Evolutionary conservation across 2,797 vertebrate genomes (phyloP).

Genomic region (Cichlasoma orientale): DNA sequence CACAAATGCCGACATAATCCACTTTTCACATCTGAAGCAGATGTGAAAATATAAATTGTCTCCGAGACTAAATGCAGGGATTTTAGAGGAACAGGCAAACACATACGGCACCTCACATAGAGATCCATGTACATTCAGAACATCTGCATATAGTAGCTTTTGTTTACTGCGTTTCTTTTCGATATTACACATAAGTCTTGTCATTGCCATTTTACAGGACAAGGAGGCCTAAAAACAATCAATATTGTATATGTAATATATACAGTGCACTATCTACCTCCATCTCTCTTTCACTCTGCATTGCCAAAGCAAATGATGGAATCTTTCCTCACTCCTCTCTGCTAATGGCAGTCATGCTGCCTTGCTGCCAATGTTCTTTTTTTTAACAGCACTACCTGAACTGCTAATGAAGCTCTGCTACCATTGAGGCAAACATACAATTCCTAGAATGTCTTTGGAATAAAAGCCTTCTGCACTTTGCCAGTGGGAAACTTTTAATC

Average conservation of each 20-base stretch:
- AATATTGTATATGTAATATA: not conserved
- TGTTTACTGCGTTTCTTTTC: not conserved
- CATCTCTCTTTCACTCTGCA: not conserved
- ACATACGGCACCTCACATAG: not conserved
- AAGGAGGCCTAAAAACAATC: not conserved
- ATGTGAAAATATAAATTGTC: not conserved
- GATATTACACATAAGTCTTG: not conserved
- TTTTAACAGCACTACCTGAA: not conserved
- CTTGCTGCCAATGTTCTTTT: not conserved
- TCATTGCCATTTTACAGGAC: not conserved
- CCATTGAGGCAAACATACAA: not conserved
- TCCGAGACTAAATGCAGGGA: not conserved
- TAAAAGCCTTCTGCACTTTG: not conserved
- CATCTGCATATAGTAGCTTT: not conserved
- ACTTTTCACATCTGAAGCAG: not conserved
- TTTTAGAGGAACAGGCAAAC: not conserved
- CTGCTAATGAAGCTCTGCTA: not conserved
- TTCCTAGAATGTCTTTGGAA: not conserved
- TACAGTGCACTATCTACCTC: not conserved
- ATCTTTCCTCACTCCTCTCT: not conserved
- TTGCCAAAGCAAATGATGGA: not conserved
- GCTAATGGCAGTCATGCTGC: not conserved
- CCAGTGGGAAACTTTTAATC: not conserved
- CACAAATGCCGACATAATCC: conserved; percentile 13
- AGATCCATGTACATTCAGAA: not conserved